Conservation (phyloP, 2,113 vertebrate species). For the Plotosus lineatus region DNA sequence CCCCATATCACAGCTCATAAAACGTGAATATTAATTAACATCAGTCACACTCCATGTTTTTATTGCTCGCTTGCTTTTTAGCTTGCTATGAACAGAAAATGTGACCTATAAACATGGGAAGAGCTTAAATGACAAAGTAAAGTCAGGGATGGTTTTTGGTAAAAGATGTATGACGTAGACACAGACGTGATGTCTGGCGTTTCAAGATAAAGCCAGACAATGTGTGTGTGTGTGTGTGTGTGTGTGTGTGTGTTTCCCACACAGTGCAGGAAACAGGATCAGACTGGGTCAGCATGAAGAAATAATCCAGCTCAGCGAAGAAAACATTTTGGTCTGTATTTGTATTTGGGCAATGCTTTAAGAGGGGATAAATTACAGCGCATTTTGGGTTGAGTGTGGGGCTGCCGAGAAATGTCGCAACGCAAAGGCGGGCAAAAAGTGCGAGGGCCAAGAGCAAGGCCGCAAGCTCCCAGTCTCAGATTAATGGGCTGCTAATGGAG, state of each 20-base stretch:
- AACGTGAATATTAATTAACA: constrained; percentile 76
- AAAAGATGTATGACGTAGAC: constrained; percentile 7
- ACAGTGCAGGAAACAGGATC: background rate
- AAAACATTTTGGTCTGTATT: constrained; percentile 69
- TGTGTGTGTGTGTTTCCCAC: background rate
- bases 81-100: constrained; percentile 60
- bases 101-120: constrained; percentile 57
- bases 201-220: constrained; percentile 61
- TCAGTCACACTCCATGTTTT: constrained; percentile 66
- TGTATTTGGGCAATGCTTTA: constrained; percentile 66
- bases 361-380: constrained; percentile 66
- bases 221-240: background rate
- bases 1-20: constrained; percentile 72
- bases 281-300: constrained; percentile 51
- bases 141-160: constrained; percentile 57
- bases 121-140: constrained; percentile 67
- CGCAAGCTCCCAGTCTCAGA: constrained; percentile 54
- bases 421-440: constrained; percentile 54
- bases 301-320: constrained; percentile 61
- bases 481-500: constrained; percentile 60
- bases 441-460: constrained; percentile 63
- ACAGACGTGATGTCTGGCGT: constrained; percentile 64
- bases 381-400: constrained; percentile 63
- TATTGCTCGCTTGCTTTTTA: constrained; percentile 70
- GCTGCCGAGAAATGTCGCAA: constrained; percentile 54